Conservation (phyloP, 2,888 invertebrate genomes). For the Eristalinus sepulchralis region DNA sequence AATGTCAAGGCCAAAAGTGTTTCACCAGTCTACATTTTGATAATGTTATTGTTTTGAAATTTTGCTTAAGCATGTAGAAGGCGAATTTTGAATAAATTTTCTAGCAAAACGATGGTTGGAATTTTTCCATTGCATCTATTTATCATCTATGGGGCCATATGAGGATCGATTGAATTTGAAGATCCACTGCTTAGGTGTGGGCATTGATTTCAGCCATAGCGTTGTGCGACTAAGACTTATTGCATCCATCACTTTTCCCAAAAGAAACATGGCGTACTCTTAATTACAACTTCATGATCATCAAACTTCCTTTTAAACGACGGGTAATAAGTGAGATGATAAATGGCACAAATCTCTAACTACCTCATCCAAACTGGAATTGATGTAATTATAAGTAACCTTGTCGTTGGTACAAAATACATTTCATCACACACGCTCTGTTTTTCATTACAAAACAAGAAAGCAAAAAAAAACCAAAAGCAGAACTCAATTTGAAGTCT, state of each 20-base stretch:
- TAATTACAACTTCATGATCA: background rate
- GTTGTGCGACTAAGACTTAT: too few species aligned
- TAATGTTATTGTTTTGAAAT: background rate
- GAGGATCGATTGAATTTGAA: too few species aligned
- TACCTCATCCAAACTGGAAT: background rate
- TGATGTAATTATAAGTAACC: background rate
- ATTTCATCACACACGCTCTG: background rate
- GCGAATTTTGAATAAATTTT: background rate
- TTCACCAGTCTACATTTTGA: constrained; percentile 9
- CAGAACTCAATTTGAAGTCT: background rate
- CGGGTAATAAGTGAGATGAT: background rate
- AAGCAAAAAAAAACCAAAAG: background rate
- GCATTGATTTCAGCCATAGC: too few species aligned
- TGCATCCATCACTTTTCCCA: too few species aligned
- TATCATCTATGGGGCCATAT: background rate
- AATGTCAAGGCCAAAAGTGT: constrained; percentile 46
- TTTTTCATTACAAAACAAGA: background rate
- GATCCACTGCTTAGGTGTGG: too few species aligned
- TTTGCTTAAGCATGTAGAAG: background rate
- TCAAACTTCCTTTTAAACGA: background rate
- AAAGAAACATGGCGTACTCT: background rate
- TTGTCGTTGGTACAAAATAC: background rate
- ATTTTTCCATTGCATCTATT: background rate
- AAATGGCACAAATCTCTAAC: background rate
- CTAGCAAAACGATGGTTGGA: background rate